Percentiles rank a stretch among this genome's conserved stretches.
These are phyloP conservation scores for Zoanthus gigantus DNA, from an alignment of 92 coral and sea anemone species.

Conservation along the genomic window DNA sequence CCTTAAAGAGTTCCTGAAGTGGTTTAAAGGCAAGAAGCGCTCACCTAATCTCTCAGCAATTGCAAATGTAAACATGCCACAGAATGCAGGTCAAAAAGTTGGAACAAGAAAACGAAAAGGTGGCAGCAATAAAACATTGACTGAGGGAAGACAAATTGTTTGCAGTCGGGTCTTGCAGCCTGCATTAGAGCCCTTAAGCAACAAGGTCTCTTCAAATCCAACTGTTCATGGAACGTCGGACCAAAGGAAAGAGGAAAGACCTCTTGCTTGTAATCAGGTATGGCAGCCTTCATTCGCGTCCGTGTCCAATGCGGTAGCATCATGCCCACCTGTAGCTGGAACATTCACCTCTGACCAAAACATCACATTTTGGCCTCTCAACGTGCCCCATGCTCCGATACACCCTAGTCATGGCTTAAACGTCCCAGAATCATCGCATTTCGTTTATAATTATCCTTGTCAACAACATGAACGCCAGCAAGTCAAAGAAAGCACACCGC, in stretches of 20 bases:
- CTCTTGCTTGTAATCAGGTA: conserved; percentile 1
- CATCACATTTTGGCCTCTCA: neutral
- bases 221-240: neutral
- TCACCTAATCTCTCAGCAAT: conserved; percentile 53
- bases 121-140: conserved; percentile 33
- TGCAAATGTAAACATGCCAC: conserved; percentile 62
- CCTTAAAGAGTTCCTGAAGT: conserved; percentile 46
- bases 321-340: neutral
- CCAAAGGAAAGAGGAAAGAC: neutral
- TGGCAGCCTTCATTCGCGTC: conserved; percentile 2
- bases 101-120: conserved; percentile 42
- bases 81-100: conserved; percentile 54
- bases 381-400: conserved; percentile 6
- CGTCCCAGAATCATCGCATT: neutral
- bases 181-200: conserved; percentile 32
- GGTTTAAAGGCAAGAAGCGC: conserved; percentile 52
- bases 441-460: conserved; percentile 24
- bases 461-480: conserved; percentile 20
- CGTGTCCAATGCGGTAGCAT: neutral
- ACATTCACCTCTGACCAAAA: neutral
- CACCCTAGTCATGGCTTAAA: neutral
- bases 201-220: conserved; percentile 1
- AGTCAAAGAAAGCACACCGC: conserved; percentile 8
- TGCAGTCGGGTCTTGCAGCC: conserved; percentile 61
- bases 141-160: conserved; percentile 50